phyloP scores from a whole-genome alignment of 2,888 invertebrate genomes.

The Tetanocera ferruginea region DNA sequence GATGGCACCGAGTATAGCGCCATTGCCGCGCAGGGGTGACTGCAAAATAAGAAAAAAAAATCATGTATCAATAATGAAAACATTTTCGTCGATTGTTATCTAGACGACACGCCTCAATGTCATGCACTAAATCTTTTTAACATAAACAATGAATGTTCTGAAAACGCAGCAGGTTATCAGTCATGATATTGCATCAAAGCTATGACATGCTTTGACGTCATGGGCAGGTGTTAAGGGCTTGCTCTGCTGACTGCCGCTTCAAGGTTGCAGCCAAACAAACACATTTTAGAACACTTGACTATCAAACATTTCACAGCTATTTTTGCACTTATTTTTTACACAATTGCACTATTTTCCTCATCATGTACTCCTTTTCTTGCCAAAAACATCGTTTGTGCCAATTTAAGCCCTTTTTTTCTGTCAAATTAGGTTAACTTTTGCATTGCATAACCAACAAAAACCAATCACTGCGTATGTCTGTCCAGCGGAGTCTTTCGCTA shows the following conservation, averaged over 20 bases:
- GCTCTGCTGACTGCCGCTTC: background rate
- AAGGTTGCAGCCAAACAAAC: background rate
- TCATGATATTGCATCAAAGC: background rate
- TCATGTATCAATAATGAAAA: no score
- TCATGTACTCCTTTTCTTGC: background rate
- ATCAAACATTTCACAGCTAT: background rate
- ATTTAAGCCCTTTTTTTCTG: background rate
- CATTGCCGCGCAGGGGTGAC: slow-evolving; percentile 65
- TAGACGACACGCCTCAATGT: background rate
- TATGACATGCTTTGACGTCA: background rate
- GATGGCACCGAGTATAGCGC: slow-evolving; percentile 66
- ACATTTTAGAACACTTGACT: background rate
- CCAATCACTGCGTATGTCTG: slow-evolving; percentile 5
- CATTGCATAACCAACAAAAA: slow-evolving; percentile 61
- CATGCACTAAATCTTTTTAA: background rate
- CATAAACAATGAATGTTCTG: background rate
- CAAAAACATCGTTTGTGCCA: background rate
- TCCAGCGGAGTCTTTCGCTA: slow-evolving; percentile 14
- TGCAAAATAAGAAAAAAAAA: slow-evolving; percentile 48
- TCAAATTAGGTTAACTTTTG: slow-evolving; percentile 47
- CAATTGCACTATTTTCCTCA: background rate
- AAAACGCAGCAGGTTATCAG: background rate
- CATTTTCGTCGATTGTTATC: no score
- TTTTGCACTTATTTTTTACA: background rate
- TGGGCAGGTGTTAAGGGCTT: background rate